phyloP scores from a whole-genome alignment of 2,113 vertebrate genomes.

The Hemichromis elongatus region DNA sequence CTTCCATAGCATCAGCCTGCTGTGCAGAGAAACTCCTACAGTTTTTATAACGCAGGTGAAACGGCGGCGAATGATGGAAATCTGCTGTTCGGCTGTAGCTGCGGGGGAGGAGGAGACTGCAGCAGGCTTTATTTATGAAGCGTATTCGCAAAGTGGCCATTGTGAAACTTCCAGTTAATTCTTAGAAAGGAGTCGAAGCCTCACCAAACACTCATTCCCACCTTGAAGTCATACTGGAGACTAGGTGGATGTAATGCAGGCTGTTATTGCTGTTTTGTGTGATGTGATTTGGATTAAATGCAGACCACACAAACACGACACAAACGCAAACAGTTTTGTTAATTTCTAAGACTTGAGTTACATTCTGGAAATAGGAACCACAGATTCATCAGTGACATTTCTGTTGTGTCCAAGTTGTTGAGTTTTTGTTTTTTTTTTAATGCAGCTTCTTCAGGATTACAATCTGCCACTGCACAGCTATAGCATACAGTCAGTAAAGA shows the following conservation, averaged over 20 bases:
- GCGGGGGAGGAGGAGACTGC: not conserved
- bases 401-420: not conserved
- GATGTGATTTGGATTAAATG: not conserved
- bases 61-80: not conserved
- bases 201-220: not conserved
- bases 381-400: not conserved
- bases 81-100: not conserved
- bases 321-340: not conserved
- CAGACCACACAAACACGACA: not conserved
- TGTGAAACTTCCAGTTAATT: not conserved
- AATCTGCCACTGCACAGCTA: fast-evolving
- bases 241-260: not conserved
- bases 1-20: not conserved
- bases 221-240: not conserved
- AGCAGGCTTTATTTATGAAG: not conserved
- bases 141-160: not conserved
- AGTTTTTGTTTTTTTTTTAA: not conserved
- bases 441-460: not conserved
- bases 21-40: not conserved
- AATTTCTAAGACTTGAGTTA: not conserved
- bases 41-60: not conserved
- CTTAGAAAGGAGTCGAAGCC: not conserved
- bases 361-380: no score
- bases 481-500: not conserved
- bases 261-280: not conserved